A percentile compares a stretch with the other conserved stretches of the same genome.
These are phyloP conservation scores for Pipistrellus pipistrellus DNA, from an alignment of 2,797 vertebrate species.

Conservation along the genomic window DNA sequence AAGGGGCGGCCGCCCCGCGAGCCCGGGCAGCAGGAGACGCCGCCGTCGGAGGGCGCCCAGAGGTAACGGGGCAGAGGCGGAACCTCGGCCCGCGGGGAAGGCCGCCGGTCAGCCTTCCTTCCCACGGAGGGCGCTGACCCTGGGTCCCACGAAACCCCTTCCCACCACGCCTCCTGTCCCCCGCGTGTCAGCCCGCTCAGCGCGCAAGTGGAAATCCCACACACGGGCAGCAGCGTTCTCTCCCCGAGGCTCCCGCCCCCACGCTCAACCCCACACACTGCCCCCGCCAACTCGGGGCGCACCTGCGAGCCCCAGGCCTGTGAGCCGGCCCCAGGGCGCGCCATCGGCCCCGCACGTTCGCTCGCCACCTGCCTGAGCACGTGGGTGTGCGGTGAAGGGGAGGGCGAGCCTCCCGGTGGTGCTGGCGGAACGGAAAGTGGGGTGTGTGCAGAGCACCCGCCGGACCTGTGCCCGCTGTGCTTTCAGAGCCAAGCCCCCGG, in stretches of 20 bases:
- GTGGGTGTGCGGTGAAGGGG: not conserved
- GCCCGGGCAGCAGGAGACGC: conserved; percentile 67
- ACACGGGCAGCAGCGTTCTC: accelerated
- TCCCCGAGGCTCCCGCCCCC: too few relatives aligned
- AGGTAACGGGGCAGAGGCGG: conserved; percentile 64
- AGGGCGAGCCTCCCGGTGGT: accelerated
- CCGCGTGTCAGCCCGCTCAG: not conserved
- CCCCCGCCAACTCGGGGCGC: too few relatives aligned
- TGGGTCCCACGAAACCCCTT: not conserved
- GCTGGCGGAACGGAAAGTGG: accelerated
- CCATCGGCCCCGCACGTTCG: too few relatives aligned
- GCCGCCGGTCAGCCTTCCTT: not conserved
- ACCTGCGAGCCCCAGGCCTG: accelerated
- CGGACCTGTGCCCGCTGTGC: not conserved
- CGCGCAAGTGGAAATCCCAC: not conserved
- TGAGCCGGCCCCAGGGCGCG: not conserved
- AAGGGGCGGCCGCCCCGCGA: conserved; percentile 73
- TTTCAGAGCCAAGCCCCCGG: conserved; percentile 79
- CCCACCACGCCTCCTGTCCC: accelerated
- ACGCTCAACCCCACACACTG: too few relatives aligned
- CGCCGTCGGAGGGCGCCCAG: conserved; percentile 29
- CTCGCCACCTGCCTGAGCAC: too few relatives aligned
- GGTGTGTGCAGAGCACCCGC: accelerated
- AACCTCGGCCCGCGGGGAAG: accelerated
- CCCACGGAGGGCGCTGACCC: accelerated